These are phyloP conservation scores for Archocentrus centrarchus DNA, from an alignment of 2,113 vertebrate species.

Conservation along the genomic window DNA sequence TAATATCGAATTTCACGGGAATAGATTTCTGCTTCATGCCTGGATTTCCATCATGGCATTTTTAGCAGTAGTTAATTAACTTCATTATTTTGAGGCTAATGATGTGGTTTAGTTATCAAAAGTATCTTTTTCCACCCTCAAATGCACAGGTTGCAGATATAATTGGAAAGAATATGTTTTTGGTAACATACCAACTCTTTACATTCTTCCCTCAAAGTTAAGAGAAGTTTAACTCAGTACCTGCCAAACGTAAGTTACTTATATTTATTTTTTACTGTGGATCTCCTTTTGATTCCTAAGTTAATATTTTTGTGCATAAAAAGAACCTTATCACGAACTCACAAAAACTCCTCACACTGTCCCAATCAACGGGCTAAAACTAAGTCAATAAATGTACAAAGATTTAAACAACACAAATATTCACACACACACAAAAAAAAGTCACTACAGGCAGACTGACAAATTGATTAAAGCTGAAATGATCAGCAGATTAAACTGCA, in stretches of 20 bases:
- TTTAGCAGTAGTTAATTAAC: too few species aligned
- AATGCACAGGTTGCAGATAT: too few species aligned
- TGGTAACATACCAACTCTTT: neutral
- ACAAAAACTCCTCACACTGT: neutral
- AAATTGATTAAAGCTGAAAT: neutral
- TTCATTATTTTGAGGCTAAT: too few species aligned
- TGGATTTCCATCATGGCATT: too few species aligned
- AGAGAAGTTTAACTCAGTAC: neutral
- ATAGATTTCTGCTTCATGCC: too few species aligned
- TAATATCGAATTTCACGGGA: too few species aligned
- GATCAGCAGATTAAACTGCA: neutral
- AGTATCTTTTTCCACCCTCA: too few species aligned
- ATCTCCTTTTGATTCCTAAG: neutral
- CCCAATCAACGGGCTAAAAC: neutral
- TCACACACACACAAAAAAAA: neutral
- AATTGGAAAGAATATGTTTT: too few species aligned
- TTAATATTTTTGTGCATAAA: neutral
- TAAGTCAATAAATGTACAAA: accelerated
- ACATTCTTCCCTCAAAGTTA: neutral
- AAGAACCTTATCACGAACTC: neutral
- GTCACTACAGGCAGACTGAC: accelerated
- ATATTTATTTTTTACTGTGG: neutral
- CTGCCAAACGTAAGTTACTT: neutral
- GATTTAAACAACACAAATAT: neutral
- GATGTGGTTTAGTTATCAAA: too few species aligned